phyloP scores from a whole-genome alignment of 2,797 vertebrate species.

The Psittacula echo region DNA sequence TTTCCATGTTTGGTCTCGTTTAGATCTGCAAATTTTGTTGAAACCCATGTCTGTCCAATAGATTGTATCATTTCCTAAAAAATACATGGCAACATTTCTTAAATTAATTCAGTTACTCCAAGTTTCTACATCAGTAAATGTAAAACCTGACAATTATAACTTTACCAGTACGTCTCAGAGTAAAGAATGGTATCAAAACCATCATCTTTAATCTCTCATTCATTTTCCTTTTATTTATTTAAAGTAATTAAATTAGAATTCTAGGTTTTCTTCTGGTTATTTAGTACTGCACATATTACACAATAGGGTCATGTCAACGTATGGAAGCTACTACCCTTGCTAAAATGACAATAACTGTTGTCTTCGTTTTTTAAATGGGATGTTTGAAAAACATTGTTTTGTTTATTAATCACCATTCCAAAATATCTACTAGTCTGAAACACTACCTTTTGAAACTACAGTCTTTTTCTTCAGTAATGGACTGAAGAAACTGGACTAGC shows the following conservation, averaged over 20 bases:
- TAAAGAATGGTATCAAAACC: neutral
- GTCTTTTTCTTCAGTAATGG: neutral
- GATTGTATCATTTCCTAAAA: constrained; percentile 92
- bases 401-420: neutral
- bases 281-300: neutral
- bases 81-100: neutral
- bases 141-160: neutral
- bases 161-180: neutral
- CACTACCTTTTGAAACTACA: neutral
- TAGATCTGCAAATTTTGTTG: constrained; percentile 94
- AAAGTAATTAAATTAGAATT: neutral
- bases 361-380: neutral
- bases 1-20: constrained; percentile 97
- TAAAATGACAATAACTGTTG: neutral
- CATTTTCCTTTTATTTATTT: neutral
- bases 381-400: neutral
- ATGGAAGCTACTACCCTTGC: neutral
- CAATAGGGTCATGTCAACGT: neutral
- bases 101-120: neutral
- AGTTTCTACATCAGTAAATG: neutral
- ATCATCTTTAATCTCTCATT: neutral
- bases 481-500: neutral
- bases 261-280: neutral
- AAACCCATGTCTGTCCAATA: constrained; percentile 99
- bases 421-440: neutral